A percentile compares a stretch with the other conserved stretches of the same genome.
Evolutionary conservation across 2,888 invertebrate genomes (phyloP).

Genomic region (Drosophila melanosoma): DNA sequence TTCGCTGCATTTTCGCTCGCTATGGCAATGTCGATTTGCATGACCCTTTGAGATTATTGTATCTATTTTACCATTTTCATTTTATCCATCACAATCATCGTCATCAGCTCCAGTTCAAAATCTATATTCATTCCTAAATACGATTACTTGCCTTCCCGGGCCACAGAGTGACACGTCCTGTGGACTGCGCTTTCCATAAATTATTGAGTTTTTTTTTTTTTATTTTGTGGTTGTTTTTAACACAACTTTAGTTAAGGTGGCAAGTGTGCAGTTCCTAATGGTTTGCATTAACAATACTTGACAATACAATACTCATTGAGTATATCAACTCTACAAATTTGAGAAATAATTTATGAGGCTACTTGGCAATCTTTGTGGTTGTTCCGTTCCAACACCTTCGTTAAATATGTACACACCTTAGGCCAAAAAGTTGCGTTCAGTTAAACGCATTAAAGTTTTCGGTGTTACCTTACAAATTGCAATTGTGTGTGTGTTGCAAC

Average conservation of each 20-base stretch:
- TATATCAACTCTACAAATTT: neutral
- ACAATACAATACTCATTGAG: neutral
- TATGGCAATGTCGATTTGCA: conserved; percentile 49
- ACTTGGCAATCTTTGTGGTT: conserved; percentile 19
- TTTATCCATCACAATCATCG: conserved; percentile 26
- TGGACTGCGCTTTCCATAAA: neutral
- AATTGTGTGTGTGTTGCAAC: conserved; percentile 8
- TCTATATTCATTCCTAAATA: conserved; percentile 56
- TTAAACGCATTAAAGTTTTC: conserved; percentile 2
- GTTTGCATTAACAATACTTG: conserved; percentile 34
- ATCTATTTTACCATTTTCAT: conserved; percentile 43
- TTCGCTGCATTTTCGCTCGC: conserved; percentile 37
- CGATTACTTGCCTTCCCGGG: conserved; percentile 12
- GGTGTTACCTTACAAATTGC: conserved; percentile 1
- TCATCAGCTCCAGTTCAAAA: conserved; percentile 49
- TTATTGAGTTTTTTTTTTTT: conserved; percentile 20
- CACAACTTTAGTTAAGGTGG: neutral
- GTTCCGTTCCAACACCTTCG: conserved; percentile 57
- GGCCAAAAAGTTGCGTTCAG: conserved; percentile 3
- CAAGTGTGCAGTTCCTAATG: conserved; percentile 32
- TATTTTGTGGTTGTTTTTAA: neutral
- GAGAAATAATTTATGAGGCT: neutral
- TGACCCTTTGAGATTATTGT: conserved; percentile 55
- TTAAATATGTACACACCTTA: neutral
- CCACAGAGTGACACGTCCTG: conserved; percentile 42